Conservation (phyloP, 2,113 vertebrate genomes). For the Centrocercus urophasianus region DNA sequence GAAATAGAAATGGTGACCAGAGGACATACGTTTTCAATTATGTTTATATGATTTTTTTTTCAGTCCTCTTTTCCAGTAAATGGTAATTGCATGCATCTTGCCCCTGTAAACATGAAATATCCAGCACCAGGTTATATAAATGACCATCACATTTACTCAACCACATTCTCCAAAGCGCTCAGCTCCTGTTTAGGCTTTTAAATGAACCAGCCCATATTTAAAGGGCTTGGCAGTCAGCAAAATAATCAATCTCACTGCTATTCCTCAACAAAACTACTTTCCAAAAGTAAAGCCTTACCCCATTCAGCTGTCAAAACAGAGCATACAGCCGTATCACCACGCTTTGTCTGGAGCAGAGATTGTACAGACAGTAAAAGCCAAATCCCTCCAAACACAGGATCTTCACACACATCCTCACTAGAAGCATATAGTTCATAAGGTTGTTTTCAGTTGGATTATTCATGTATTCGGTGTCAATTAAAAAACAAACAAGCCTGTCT, state of each 20-base stretch:
- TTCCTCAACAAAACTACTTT: not conserved
- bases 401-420: not conserved
- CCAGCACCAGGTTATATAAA: not conserved
- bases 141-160: rapidly evolving
- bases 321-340: not conserved
- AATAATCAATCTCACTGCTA: not conserved
- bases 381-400: not conserved
- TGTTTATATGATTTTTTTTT: not conserved
- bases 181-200: not conserved
- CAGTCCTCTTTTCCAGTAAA: not conserved
- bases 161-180: not conserved
- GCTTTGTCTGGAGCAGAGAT: not conserved
- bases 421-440: not conserved
- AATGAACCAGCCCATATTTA: not conserved
- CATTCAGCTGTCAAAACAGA: not conserved
- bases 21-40: not conserved
- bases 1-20: not conserved
- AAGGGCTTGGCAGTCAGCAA: not conserved
- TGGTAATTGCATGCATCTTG: rapidly evolving
- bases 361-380: not conserved
- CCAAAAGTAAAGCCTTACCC: not conserved
- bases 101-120: not conserved
- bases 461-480: not conserved
- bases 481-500: not conserved
- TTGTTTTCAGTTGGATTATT: not conserved